Base-by-base conservation (phyloP, 1,140 invertebrate genomes). In the Hyles euphorbiae region DNA sequence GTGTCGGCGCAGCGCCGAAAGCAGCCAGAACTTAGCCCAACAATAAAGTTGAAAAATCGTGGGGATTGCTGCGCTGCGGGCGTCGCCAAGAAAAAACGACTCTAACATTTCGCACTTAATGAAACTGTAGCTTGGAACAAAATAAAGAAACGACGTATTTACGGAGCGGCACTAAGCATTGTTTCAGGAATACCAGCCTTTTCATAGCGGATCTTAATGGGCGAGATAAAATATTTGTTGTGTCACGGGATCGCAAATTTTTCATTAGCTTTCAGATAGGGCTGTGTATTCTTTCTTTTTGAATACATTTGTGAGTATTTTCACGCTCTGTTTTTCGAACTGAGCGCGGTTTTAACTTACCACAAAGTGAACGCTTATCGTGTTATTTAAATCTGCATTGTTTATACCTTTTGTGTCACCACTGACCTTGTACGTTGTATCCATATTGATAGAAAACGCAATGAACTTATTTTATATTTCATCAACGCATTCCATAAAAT, bases 21-120 rank as follows among this genome's bases (percentile, higher is more conserved):
- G 76, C 78, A 48, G 70, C 59, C 68, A 65, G 69, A 80, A 79
- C 74, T 84, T 78, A 72, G 72, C 71, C 74, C 68, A 58, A 81
- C 75, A 83, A 82, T 85, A 81, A 81, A 82, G 75, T 83, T 84
- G 77, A 84, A 84, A 85, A 83, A 84, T 85, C 78, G 80, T 61
- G 68, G 70, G 76, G 78, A 78, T 81, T 79, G 71, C 72, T 65
- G 64, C 69, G 74, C 74, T 76, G 72, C 73, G 75, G 76, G 76
- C 79, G 79, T 77, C 77, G 78, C 74, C 69, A 68, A 70, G 68
- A 71, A 87, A 83, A 84, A 83, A 85, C 79, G 75, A 82, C 77
- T 74, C 73, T 61, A 66, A 79, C 81, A 83, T 80, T 77, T 83
- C 77, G 81, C 83, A 85, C 82, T 83, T 85, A 87, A 85, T 87